Percentiles rank a stretch among this genome's conserved stretches.
Conservation (phyloP, 2,797 vertebrate species). For the Centropyge bicolor region DNA sequence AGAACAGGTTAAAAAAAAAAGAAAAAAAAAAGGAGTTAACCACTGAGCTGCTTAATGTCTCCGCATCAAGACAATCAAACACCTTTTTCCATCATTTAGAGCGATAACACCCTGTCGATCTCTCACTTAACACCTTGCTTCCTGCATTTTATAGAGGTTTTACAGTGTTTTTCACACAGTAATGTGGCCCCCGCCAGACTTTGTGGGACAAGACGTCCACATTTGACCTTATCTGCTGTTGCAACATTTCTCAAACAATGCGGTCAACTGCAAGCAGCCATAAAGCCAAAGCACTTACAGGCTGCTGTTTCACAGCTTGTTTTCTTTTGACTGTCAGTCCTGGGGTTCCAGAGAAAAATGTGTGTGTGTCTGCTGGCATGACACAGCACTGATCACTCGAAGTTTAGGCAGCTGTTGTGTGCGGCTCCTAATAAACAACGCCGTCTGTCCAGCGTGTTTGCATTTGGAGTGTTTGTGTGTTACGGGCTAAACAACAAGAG, state of each 20-base stretch:
- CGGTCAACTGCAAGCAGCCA: conserved; percentile 8
- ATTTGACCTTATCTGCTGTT: conserved; percentile 39
- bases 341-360: conserved; percentile 13
- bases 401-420: conserved; percentile 40
- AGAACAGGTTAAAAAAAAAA: too few relatives aligned
- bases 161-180: conserved; percentile 54
- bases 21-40: conserved; percentile 58
- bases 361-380: not conserved
- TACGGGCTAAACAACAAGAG: conserved; percentile 60
- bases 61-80: conserved; percentile 25
- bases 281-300: conserved; percentile 54
- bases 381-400: conserved; percentile 29
- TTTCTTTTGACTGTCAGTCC: conserved; percentile 31
- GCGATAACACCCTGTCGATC: conserved; percentile 19
- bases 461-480: conserved; percentile 46
- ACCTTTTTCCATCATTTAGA: conserved; percentile 34
- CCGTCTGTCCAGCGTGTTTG: conserved; percentile 43
- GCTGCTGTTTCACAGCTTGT: conserved; percentile 43
- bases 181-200: conserved; percentile 15
- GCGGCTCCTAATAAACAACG: conserved; percentile 39
- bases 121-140: conserved; percentile 6
- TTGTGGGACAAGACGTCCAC: conserved; percentile 15
- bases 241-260: conserved; percentile 57
- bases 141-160: conserved; percentile 58
- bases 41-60: conserved; percentile 16